Evolutionary conservation across 2,113 vertebrate species (phyloP).

Genomic region (Callospermophilus lateralis): DNA sequence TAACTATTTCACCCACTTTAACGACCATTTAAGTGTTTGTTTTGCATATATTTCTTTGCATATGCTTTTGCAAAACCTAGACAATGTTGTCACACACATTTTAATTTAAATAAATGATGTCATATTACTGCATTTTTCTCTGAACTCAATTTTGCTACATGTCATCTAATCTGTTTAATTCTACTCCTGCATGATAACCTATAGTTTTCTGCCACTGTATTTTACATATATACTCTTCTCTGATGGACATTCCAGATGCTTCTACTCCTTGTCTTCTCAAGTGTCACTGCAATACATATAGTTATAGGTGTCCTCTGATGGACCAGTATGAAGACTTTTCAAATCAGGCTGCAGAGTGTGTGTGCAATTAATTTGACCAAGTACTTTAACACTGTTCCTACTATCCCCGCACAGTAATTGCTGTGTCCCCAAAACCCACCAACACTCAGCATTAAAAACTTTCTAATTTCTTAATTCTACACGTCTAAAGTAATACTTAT

Average conservation of each 20-base stretch:
- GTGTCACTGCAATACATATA: background rate
- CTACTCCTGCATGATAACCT: background rate
- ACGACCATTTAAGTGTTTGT: background rate
- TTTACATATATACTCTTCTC: background rate
- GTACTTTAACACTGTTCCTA: background rate
- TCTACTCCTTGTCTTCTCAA: background rate
- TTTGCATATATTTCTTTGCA: background rate
- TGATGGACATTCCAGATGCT: background rate
- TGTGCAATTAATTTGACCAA: background rate
- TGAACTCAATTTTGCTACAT: background rate
- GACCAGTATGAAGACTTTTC: background rate
- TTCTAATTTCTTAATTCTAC: background rate
- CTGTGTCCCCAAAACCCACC: background rate
- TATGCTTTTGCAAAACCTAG: background rate
- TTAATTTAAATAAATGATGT: background rate
- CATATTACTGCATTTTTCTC: background rate
- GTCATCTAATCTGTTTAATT: background rate
- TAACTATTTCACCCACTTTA: background rate
- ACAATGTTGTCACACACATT: background rate
- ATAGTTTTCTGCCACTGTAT: background rate
- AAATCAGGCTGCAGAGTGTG: background rate
- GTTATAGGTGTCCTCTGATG: background rate
- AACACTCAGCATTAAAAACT: background rate
- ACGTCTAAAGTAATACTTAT: background rate
- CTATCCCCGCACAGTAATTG: fast-evolving